Evolutionary conservation across 2,797 vertebrate species (phyloP).

Genomic region (Enteromius argenteus): DNA sequence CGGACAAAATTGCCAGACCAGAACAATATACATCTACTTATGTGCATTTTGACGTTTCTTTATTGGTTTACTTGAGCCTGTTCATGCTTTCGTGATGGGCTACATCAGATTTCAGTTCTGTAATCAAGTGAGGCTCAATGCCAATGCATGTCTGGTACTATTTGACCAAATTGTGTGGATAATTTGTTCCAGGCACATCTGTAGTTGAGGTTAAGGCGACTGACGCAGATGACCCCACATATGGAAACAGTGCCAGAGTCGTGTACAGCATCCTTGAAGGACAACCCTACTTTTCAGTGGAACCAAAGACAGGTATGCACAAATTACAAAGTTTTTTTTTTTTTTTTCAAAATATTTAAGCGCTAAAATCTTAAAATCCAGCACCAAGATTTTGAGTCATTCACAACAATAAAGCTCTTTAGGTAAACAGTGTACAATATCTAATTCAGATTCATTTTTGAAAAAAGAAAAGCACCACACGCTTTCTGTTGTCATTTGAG

Average conservation of each 20-base stretch:
- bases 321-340: neutral
- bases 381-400: neutral
- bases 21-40: neutral
- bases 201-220: conserved; percentile 91
- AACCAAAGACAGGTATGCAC: conserved; percentile 87
- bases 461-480: neutral
- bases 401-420: neutral
- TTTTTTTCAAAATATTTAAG: neutral
- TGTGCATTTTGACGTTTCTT: neutral
- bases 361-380: neutral
- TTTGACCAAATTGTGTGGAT: conserved; percentile 17
- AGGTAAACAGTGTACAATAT: neutral
- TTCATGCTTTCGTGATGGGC: conserved; percentile 12
- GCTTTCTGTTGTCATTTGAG: neutral
- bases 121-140: conserved; percentile 12
- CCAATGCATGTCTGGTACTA: conserved; percentile 6
- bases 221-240: conserved; percentile 91
- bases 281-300: conserved; percentile 91
- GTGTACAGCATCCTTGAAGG: conserved; percentile 91
- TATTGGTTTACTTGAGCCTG: neutral
- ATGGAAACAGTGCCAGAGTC: conserved; percentile 90
- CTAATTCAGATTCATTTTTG: neutral
- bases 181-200: conserved; percentile 80
- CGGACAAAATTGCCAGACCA: neutral
- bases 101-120: conserved; percentile 21